A percentile compares a stretch with the other conserved stretches of the same genome.
phyloP scores from a whole-genome alignment of 2,113 vertebrate genomes.

The Anolis carolinensis region DNA sequence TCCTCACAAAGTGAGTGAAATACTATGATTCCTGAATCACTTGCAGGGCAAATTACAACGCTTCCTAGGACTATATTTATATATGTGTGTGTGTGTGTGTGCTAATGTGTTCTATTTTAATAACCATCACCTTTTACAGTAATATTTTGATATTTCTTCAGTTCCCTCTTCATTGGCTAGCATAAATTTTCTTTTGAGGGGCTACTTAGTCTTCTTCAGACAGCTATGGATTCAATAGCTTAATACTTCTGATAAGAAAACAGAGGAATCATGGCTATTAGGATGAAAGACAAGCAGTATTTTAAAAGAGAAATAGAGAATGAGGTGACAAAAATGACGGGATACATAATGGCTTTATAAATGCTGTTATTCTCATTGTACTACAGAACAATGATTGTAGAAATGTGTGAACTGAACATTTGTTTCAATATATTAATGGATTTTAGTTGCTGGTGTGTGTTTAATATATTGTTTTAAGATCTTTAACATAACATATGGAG shows the following conservation, averaged over 20 bases:
- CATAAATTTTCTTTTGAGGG: background rate
- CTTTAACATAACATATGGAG: background rate
- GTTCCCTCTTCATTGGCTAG: background rate
- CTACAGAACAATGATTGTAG: background rate
- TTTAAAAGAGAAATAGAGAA: background rate
- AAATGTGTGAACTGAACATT: background rate
- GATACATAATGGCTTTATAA: background rate
- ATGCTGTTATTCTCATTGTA: background rate
- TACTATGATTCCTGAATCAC: background rate
- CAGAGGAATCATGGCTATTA: background rate
- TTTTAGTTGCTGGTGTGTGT: background rate
- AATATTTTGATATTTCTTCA: background rate
- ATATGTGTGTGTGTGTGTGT: background rate
- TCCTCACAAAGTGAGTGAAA: slow-evolving; percentile 94
- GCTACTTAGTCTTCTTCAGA: background rate
- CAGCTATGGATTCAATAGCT: no score
- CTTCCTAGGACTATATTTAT: background rate
- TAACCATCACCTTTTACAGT: background rate
- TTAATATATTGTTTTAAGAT: background rate
- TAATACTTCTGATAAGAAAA: background rate
- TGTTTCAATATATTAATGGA: background rate
- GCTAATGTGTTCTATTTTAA: background rate
- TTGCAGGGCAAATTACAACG: background rate
- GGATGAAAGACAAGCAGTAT: background rate
- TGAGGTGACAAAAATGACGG: background rate